Conservation (phyloP, 2,113 vertebrate genomes). For the Montifringilla adamsi region DNA sequence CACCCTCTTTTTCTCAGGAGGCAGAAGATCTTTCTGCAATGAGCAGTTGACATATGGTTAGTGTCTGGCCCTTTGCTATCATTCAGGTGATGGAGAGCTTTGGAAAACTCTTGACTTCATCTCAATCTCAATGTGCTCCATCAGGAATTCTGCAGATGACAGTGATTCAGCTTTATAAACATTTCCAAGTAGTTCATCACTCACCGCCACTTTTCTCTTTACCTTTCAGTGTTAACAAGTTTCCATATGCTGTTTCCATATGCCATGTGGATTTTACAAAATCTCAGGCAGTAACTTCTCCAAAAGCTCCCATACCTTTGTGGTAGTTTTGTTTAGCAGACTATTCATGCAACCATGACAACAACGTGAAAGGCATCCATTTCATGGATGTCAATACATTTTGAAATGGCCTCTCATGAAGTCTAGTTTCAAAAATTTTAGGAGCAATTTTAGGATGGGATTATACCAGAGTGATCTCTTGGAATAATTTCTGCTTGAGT, state of each 20-base stretch:
- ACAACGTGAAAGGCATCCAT: not conserved
- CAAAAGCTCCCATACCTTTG: not conserved
- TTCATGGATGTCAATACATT: not conserved
- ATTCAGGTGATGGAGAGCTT: slow-evolving; percentile 30
- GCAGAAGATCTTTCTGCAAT: not conserved
- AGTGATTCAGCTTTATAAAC: slow-evolving; percentile 31
- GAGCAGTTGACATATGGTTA: slow-evolving; percentile 6
- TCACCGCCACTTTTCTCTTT: slow-evolving; percentile 46
- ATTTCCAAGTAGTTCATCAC: slow-evolving; percentile 49
- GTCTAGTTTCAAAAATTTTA: not conserved
- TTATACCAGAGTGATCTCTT: not conserved
- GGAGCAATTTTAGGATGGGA: not conserved
- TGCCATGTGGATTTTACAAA: slow-evolving; percentile 9
- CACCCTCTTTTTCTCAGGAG: not conserved
- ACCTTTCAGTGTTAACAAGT: slow-evolving; percentile 38
- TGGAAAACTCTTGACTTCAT: slow-evolving; percentile 32
- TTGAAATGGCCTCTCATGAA: not conserved
- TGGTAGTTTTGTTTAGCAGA: not conserved
- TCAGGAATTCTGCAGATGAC: slow-evolving; percentile 47
- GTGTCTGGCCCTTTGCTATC: not conserved
- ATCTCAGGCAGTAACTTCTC: not conserved
- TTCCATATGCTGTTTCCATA: slow-evolving; percentile 52
- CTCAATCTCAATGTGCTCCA: slow-evolving; percentile 1
- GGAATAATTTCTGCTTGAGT: not conserved
- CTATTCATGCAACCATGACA: not conserved